These are phyloP conservation scores for Thera britannica DNA, from an alignment of 2,888 invertebrate genomes.

Conservation along the genomic window DNA sequence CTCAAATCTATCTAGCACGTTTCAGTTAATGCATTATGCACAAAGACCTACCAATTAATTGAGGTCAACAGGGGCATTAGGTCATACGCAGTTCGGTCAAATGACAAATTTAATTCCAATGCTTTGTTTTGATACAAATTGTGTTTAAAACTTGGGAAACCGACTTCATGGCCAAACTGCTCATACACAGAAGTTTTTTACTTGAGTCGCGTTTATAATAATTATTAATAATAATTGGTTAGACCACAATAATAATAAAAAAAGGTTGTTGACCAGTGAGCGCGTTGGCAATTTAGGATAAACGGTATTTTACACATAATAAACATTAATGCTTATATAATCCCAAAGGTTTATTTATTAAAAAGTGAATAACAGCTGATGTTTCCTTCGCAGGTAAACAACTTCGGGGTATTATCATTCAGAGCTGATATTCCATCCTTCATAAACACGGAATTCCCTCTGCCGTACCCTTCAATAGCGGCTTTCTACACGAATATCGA, in stretches of 20 bases:
- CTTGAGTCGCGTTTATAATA: too few relatives aligned
- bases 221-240: neutral
- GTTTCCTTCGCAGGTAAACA: slow-evolving; percentile 89
- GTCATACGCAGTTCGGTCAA: slow-evolving; percentile 15
- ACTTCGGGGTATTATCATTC: slow-evolving; percentile 95
- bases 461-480: slow-evolving; percentile 95
- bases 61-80: slow-evolving; percentile 18
- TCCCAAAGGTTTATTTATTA: neutral
- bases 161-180: too few relatives aligned
- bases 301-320: too few relatives aligned
- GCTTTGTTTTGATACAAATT: neutral
- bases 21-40: slow-evolving; percentile 14
- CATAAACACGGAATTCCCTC: slow-evolving; percentile 94
- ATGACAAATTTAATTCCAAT: slow-evolving; percentile 3
- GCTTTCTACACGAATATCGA: slow-evolving; percentile 97
- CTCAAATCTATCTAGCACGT: slow-evolving; percentile 12
- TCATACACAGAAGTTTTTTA: too few relatives aligned
- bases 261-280: neutral
- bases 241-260: neutral
- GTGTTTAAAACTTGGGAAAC: neutral
- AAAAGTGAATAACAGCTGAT: neutral
- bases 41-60: slow-evolving; percentile 2
- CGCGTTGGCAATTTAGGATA: neutral
- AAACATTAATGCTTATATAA: neutral
- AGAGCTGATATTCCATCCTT: slow-evolving; percentile 94